phyloP scores from a whole-genome alignment of 2,113 vertebrate species.

The Pterophyllum scalare region DNA sequence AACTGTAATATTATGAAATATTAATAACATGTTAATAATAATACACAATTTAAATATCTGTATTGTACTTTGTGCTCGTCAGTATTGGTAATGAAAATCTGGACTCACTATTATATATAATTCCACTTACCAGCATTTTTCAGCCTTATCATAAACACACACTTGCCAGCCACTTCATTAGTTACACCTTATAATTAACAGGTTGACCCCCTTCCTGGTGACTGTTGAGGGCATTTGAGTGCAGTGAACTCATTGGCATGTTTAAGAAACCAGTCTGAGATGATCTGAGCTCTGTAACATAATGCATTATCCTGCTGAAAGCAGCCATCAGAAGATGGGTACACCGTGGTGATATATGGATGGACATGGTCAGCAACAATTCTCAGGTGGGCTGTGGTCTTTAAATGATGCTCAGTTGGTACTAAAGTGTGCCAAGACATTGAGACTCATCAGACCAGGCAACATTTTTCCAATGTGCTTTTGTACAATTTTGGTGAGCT shows the following conservation, averaged over 20 bases:
- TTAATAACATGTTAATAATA: not conserved
- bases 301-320: too few species aligned
- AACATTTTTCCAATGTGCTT: not conserved
- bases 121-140: not conserved
- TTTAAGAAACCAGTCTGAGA: too few species aligned
- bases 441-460: not conserved
- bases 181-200: not conserved
- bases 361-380: too few species aligned
- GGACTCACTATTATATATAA: not conserved
- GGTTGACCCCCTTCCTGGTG: not conserved
- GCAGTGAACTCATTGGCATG: too few species aligned
- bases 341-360: too few species aligned
- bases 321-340: too few species aligned
- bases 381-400: too few species aligned
- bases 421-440: not conserved
- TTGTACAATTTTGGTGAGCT: not conserved
- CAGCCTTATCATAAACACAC: not conserved
- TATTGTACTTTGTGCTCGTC: not conserved
- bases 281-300: too few species aligned
- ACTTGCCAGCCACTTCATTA: not conserved
- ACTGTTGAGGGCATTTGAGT: too few species aligned
- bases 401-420: too few species aligned
- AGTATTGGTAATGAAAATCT: not conserved
- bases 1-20: not conserved
- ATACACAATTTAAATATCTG: not conserved